Percentiles rank a stretch among this genome's conserved stretches.
Conservation (phyloP, 2,888 invertebrate genomes). For the Troilus luridus region DNA sequence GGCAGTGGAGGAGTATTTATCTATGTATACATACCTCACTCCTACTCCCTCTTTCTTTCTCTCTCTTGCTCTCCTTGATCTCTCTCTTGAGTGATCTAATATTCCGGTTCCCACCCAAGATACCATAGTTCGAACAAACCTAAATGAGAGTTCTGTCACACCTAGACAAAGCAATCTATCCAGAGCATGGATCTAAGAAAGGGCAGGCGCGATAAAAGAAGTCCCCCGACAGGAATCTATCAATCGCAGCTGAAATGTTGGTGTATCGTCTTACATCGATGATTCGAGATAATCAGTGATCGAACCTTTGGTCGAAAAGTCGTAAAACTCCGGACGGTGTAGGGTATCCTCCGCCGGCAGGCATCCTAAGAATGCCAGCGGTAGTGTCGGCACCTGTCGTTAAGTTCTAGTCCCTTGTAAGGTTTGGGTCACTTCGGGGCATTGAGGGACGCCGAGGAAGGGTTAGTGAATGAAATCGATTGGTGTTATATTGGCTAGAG, state of each 20-base stretch:
- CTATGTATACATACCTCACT: too few species aligned
- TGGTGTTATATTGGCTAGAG: background rate
- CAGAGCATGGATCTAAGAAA: background rate
- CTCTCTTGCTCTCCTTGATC: background rate
- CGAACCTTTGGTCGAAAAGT: background rate
- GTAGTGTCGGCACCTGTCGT: constrained; percentile 21
- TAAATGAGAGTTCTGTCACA: background rate
- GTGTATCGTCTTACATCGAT: background rate
- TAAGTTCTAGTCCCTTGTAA: background rate
- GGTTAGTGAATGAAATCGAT: background rate
- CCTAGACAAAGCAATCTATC: background rate
- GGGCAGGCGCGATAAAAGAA: background rate
- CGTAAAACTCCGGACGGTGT: background rate
- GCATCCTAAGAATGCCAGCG: background rate
- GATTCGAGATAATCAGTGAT: background rate
- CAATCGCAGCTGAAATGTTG: background rate
- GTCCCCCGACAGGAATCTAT: background rate
- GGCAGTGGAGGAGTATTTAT: too few species aligned
- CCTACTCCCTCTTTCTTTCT: background rate
- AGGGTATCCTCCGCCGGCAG: background rate
- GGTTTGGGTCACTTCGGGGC: background rate
- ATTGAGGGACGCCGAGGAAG: background rate
- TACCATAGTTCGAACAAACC: background rate
- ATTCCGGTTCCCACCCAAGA: background rate
- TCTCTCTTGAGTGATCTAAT: background rate